Evolutionary conservation across 2,888 invertebrate genomes (phyloP), one percentile per base, ranked within the genome.

Genomic region (Synergus umbraculus): DNA sequence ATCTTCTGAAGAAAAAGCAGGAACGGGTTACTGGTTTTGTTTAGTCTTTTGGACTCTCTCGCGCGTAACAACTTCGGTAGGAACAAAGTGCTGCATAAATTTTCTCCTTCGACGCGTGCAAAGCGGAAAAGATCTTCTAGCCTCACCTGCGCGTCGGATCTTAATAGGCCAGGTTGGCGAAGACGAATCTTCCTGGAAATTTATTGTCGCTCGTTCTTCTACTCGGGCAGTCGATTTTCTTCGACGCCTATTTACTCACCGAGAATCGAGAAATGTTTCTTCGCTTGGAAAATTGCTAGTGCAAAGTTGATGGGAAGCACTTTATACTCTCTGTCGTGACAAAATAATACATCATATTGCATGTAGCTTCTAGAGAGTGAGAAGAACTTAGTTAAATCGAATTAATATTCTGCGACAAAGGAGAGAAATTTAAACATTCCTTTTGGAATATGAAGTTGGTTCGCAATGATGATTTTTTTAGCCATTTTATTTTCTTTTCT

Each of bases 11-110:
- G 80, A 83, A 83, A 83, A 81, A 76, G 22, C 22, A 22, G 73
- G 78, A 67, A 79, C 37, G 76, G 65, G 58, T 69, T 13, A 69
- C 41, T 66, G 77, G 65, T 76, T 66, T 69, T 69, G 69, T 69
- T 49, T 69, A 69, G 46, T 69, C 69, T 46, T 69, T 69, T 69
- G 46, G 22, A 69, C 69, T 69, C 49, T 49, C 22, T 69, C 76
- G 66, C 58, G 22, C 58, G 79, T 79, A 80, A 80, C 81, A 82
- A 86, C 76, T 83, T 82, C 78, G 76, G 41, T 54, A 37, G 44
- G 79, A 78, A 79, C 81, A 78, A 83, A 79, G 76, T 81, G 80
- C 81, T 79, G 79, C 80, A 83, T 83, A 83, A 83, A 86, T 85
- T 86, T 84, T 80, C 49, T 84, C 69, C n/a, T 37, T 66, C 78